These are phyloP conservation scores for Agelastica alni DNA, from an alignment of 2,888 invertebrate species.

Conservation along the genomic window DNA sequence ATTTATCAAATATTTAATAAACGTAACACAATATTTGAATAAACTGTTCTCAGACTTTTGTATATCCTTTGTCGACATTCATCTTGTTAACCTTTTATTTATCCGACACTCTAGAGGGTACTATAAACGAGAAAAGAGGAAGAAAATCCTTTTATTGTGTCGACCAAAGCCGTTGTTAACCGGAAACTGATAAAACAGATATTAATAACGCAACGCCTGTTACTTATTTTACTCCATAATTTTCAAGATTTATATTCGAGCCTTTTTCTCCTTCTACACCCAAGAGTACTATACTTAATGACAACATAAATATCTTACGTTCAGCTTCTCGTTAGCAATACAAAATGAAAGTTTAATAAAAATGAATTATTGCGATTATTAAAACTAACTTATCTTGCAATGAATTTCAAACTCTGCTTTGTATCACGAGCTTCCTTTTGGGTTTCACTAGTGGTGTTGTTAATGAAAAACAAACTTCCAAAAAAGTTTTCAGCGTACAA, in stretches of 20 bases:
- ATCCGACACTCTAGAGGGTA: too few relatives aligned
- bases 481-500: not conserved
- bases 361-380: constrained; percentile 25
- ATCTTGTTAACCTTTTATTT: too few relatives aligned
- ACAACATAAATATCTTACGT: constrained; percentile 20
- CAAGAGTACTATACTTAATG: constrained; percentile 13
- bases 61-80: too few relatives aligned
- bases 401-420: constrained; percentile 11
- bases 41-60: too few relatives aligned
- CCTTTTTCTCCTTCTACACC: constrained; percentile 7
- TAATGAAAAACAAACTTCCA: constrained; percentile 16
- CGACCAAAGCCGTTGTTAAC: not conserved
- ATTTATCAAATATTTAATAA: too few relatives aligned
- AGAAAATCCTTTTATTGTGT: too few relatives aligned
- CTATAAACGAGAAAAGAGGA: too few relatives aligned
- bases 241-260: constrained; percentile 13
- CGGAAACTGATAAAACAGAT: constrained; percentile 18
- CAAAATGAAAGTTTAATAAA: constrained; percentile 26
- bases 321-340: constrained; percentile 25
- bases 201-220: constrained; percentile 16
- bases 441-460: not conserved
- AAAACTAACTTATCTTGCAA: constrained; percentile 22
- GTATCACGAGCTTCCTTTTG: constrained; percentile 4
- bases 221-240: constrained; percentile 19
- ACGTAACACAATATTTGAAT: too few relatives aligned